Percentiles rank a stretch among this genome's conserved stretches.
phyloP scores from a whole-genome alignment of 1,140 invertebrate genomes.

The Danaus plexippus region DNA sequence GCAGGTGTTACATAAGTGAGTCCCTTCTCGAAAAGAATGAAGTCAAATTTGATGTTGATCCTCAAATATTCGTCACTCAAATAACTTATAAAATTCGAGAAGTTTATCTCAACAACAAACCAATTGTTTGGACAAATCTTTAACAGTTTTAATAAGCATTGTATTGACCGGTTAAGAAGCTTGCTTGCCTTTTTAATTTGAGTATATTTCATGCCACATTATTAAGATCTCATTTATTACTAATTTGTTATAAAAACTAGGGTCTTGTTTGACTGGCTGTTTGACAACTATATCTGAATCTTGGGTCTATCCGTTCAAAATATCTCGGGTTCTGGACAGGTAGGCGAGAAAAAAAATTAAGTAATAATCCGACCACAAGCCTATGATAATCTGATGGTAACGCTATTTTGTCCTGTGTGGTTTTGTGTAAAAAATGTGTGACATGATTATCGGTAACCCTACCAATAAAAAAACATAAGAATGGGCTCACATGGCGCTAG shows the following conservation, averaged over 20 bases:
- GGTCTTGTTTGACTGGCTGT: constrained; percentile 34
- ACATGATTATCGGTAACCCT: constrained; percentile 63
- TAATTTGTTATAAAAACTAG: constrained; percentile 1
- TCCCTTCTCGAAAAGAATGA: constrained; percentile 9
- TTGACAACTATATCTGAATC: constrained; percentile 42
- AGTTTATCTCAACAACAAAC: constrained; percentile 56
- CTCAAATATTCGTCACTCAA: constrained; percentile 42
- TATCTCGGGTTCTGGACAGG: constrained; percentile 54
- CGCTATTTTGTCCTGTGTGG: constrained; percentile 70
- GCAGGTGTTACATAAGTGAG: too few species aligned
- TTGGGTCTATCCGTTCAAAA: constrained; percentile 43
- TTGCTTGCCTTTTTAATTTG: constrained; percentile 64
- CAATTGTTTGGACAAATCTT: constrained; percentile 66
- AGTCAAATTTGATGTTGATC: constrained; percentile 37
- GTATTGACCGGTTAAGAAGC: constrained; percentile 68
- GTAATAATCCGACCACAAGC: constrained; percentile 66
- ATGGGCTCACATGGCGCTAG: constrained; percentile 34
- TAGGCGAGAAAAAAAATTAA: constrained; percentile 65
- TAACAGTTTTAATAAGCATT: constrained; percentile 68
- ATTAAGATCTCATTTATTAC: constrained; percentile 20
- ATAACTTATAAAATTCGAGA: constrained; percentile 35
- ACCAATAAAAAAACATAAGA: constrained; percentile 39
- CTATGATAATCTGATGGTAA: constrained; percentile 68
- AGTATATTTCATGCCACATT: constrained; percentile 31
- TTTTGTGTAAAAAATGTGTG: constrained; percentile 64